phyloP scores from a whole-genome alignment of 2,888 invertebrate species.

The Julus scandinavius region DNA sequence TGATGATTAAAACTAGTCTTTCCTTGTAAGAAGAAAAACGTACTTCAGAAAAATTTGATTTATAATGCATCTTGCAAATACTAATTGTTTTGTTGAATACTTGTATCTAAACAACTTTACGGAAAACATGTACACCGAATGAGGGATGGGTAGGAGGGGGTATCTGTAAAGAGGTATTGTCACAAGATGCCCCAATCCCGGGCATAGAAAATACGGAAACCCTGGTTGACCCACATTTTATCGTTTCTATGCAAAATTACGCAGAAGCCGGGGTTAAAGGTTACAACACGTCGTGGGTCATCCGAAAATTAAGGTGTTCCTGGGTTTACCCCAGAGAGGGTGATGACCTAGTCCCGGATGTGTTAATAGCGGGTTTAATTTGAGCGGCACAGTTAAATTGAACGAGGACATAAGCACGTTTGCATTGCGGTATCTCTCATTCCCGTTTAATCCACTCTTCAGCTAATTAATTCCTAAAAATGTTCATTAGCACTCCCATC shows the following conservation, averaged over 20 bases:
- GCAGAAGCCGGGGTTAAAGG: slow-evolving; percentile 4
- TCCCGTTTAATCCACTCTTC: slow-evolving; percentile 1
- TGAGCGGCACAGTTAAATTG: neutral
- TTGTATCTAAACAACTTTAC: no score
- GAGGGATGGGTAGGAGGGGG: no score
- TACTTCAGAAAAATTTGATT: no score
- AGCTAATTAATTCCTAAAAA: slow-evolving; percentile 12
- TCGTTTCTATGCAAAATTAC: neutral
- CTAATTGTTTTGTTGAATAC: no score
- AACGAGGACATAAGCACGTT: slow-evolving; percentile 33
- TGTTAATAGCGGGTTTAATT: neutral
- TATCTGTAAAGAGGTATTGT: no score
- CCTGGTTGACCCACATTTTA: neutral
- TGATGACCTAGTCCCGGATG: slow-evolving; percentile 39
- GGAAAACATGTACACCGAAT: no score
- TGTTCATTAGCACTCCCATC: slow-evolving; percentile 24
- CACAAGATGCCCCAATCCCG: no score
- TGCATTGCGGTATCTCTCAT: neutral
- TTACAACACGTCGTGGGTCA: neutral
- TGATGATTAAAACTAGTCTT: no score
- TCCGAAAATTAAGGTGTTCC: neutral
- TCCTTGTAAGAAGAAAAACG: no score
- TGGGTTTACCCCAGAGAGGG: slow-evolving; percentile 8
- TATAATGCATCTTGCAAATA: no score
- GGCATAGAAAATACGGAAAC: neutral